Conservation (phyloP, 1,140 invertebrate genomes). For the Drosophila navojoa region DNA sequence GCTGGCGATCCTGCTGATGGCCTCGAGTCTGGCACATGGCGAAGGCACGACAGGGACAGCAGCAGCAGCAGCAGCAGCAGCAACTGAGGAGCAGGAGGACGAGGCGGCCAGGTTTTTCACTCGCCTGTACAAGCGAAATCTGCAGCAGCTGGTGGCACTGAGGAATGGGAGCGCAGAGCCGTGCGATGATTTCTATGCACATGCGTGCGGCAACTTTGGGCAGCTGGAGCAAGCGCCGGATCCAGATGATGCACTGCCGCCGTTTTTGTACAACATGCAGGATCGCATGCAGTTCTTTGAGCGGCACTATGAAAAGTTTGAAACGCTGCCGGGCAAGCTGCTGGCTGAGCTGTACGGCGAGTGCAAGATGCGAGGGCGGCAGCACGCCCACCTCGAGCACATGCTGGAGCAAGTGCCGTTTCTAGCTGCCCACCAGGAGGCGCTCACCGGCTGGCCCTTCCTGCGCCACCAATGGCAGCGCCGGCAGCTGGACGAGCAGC, state of each 20-base stretch:
- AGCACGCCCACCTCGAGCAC: constrained; percentile 36
- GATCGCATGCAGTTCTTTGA: constrained; percentile 74
- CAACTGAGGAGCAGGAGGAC: constrained; percentile 3
- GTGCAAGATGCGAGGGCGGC: constrained; percentile 38
- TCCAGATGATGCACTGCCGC: constrained; percentile 52
- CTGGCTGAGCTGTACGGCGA: constrained; percentile 57
- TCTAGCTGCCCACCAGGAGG: constrained; percentile 29
- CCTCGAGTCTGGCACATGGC: constrained; percentile 9
- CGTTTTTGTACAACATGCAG: constrained; percentile 71
- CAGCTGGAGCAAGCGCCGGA: background rate
- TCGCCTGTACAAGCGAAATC: constrained; percentile 55
- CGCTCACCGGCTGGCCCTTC: constrained; percentile 61
- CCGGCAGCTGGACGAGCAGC: constrained; percentile 27
- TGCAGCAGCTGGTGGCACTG: constrained; percentile 54
- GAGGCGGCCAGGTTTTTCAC: constrained; percentile 55
- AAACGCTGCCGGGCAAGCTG: constrained; percentile 51
- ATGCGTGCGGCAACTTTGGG: constrained; percentile 68
- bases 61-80: background rate
- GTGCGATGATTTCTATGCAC: constrained; percentile 72
- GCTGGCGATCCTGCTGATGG: constrained; percentile 34
- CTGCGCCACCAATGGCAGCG: constrained; percentile 62
- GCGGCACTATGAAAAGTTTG: constrained; percentile 47
- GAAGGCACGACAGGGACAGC: constrained; percentile 7
- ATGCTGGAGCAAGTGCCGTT: constrained; percentile 60
- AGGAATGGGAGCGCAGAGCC: constrained; percentile 54